These are phyloP conservation scores for Morone chrysops DNA, from an alignment of 2,113 vertebrate genomes.

Conservation along the genomic window DNA sequence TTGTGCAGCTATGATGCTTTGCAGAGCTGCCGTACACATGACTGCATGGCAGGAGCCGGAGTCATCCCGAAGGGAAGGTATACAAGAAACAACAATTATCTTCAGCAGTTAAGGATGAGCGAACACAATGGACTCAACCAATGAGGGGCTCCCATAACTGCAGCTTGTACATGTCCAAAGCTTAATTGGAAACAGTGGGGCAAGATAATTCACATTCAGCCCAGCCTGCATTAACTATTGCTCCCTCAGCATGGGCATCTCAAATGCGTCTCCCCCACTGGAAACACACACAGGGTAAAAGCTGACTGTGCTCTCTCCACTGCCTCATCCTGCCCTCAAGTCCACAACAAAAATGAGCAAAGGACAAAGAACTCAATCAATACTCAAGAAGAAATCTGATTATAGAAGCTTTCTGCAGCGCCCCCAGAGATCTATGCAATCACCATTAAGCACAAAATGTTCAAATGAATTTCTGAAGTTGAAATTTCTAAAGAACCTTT, in stretches of 20 bases:
- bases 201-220: constrained; percentile 80
- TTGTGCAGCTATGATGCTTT: constrained; percentile 41
- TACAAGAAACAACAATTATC: constrained; percentile 80
- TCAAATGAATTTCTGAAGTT: constrained; percentile 23
- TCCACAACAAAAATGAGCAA: constrained; percentile 52
- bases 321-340: constrained; percentile 33
- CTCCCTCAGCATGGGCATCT: constrained; percentile 72
- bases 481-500: constrained; percentile 7
- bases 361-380: constrained; percentile 58
- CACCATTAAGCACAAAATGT: constrained; percentile 37
- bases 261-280: constrained; percentile 41
- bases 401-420: constrained; percentile 33
- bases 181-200: constrained; percentile 85
- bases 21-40: constrained; percentile 40
- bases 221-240: constrained; percentile 68
- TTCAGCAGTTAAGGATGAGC: constrained; percentile 78
- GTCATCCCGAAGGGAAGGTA: constrained; percentile 65
- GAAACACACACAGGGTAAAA: constrained; percentile 32
- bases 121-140: constrained; percentile 76
- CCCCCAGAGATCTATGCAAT: constrained; percentile 29
- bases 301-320: constrained; percentile 30
- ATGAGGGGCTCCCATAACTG: constrained; percentile 73
- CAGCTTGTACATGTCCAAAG: constrained; percentile 79
- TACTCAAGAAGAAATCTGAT: constrained; percentile 46
- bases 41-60: constrained; percentile 36